A percentile compares a stretch with the other conserved stretches of the same genome.
Conservation (phyloP, 2,113 vertebrate species). For the Protobothrops flavoviridis region DNA sequence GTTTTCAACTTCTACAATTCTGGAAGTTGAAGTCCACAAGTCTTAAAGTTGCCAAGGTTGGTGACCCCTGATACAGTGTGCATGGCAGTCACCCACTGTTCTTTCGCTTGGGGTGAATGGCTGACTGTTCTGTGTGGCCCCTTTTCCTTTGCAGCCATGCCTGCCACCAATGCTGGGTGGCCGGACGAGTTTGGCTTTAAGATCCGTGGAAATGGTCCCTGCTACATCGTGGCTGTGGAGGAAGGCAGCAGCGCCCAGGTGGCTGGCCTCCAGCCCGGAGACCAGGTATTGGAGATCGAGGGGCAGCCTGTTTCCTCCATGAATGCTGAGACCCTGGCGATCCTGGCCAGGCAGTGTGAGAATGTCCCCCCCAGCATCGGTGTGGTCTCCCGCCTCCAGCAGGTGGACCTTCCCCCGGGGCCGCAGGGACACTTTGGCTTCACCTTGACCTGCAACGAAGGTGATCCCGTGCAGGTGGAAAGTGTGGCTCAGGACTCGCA, state of each 20-base stretch:
- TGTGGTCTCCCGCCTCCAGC: slow-evolving; percentile 86
- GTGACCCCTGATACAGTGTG: background rate
- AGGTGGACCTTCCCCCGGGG: slow-evolving; percentile 72
- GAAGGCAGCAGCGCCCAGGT: slow-evolving; percentile 89
- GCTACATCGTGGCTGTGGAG: slow-evolving; percentile 90
- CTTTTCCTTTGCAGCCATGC: slow-evolving; percentile 82
- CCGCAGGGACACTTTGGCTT: slow-evolving; percentile 77
- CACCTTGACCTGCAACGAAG: slow-evolving; percentile 73
- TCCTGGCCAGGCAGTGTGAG: slow-evolving; percentile 80
- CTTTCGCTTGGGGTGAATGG: background rate
- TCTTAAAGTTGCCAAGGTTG: background rate
- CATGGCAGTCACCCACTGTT: fast-evolving
- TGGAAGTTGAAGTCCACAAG: background rate
- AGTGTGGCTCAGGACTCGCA: slow-evolving; percentile 78
- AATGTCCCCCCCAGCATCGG: slow-evolving; percentile 94
- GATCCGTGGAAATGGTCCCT: slow-evolving; percentile 85
- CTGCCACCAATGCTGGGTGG: slow-evolving; percentile 88
- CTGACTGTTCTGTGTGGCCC: background rate
- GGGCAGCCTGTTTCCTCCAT: slow-evolving; percentile 84
- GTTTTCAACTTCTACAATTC: background rate
- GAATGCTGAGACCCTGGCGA: slow-evolving; percentile 72
- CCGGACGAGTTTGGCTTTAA: slow-evolving; percentile 94
- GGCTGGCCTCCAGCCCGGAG: slow-evolving; percentile 86
- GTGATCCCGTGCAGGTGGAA: slow-evolving; percentile 80
- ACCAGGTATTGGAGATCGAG: slow-evolving; percentile 95